Evolutionary conservation across 1,140 invertebrate species (phyloP).

Genomic region (Batillaria attramentaria): DNA sequence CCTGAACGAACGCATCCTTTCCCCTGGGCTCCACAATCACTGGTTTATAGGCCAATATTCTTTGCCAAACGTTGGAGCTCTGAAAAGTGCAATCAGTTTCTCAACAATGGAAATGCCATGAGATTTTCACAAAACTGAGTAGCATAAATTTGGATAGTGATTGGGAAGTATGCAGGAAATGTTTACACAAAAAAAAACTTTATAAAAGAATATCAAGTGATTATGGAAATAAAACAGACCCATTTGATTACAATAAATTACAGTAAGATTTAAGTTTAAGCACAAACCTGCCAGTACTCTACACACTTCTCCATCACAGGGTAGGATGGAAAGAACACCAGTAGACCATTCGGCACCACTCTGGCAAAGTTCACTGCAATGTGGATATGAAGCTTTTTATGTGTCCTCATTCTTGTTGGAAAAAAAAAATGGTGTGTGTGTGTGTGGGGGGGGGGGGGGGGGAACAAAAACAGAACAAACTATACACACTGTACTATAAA

Average conservation of each 20-base stretch:
- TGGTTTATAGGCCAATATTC: conserved; percentile 78
- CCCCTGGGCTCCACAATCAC: conserved; percentile 85
- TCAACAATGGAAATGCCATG: too few relatives aligned
- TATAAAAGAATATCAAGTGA: neutral
- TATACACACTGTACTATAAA: too few relatives aligned
- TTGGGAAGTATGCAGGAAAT: neutral
- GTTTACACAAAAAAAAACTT: neutral
- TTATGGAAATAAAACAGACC: neutral
- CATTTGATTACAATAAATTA: neutral
- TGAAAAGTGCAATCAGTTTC: too few relatives aligned
- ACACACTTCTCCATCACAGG: conserved; percentile 80
- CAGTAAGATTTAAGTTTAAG: neutral
- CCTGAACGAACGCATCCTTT: conserved; percentile 84
- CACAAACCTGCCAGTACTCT: conserved; percentile 45
- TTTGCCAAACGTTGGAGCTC: conserved; percentile 86
- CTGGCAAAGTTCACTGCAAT: conserved; percentile 81
- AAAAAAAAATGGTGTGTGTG: too few relatives aligned
- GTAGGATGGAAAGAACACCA: conserved; percentile 99
- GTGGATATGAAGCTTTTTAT: too few relatives aligned
- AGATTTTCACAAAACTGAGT: too few relatives aligned
- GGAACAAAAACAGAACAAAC: neutral
- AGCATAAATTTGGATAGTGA: neutral
- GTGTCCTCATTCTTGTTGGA: too few relatives aligned
- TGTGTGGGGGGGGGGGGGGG: neutral
- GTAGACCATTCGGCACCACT: conserved; percentile 91